Base-by-base conservation (phyloP, 2,113 vertebrate genomes). In the Jacana jacana region DNA sequence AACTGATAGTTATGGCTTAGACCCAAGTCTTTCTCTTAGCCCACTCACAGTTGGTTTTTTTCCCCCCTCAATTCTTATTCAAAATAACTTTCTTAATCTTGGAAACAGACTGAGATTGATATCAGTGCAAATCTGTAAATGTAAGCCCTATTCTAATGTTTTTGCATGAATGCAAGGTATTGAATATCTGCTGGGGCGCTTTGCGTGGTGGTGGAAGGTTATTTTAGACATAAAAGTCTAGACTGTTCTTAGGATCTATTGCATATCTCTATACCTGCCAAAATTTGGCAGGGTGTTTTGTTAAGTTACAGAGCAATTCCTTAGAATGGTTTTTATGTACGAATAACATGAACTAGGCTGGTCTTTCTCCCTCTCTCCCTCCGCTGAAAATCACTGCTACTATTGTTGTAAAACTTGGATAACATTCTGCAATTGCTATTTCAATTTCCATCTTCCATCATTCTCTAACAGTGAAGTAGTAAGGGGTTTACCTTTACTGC, bases 191-290 rank as follows among this genome's bases (percentile, higher is more conserved):
- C 40, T 76, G 42, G 49, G 27, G 33, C 33, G 33, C 60, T 83
- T 75, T 93, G 7, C 7, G 0, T 42, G 64, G 63, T 85, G 42
- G 57, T 58, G 17, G 19, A 48, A 15, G 64, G 92, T 83, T 89
- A 86, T 75, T 90, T 61, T 77, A 96, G 72, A 90, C 42, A 69
- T 49, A 63, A 71, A 91, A 93, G 93, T 95, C 94, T 95, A 95
- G 93, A 90, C 89, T 42, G 82, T 86, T 90, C 60, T 86, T 82
- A 72, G 40, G 58, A 69, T 88, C 87, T 91, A 3, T 91, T 93
- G 84, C 89, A 92, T 39, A 82, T 84, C 71, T 93, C 75, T 64
- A 64, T 68, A 95, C 68, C 48, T 95, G 88, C 93, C 91, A 95
- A 76, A 89, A 83, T 70, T 65, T 63, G 9, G 20, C 25, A 37